phyloP scores from a whole-genome alignment of 2,797 vertebrate species.

The Holocentrus rufus region DNA sequence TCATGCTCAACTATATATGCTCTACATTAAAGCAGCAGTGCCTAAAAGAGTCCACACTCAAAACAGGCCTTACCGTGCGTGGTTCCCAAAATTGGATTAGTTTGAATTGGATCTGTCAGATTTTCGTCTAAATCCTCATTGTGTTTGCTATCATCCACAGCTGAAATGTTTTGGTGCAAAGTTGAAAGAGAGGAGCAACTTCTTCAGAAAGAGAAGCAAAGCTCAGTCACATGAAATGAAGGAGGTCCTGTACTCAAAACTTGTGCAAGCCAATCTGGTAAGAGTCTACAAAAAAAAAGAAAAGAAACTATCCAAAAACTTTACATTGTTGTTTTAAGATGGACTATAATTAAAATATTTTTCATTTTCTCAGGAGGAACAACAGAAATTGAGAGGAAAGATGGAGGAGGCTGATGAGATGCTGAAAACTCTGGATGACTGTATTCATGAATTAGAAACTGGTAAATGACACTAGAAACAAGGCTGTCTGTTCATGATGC shows the following conservation, averaged over 20 bases:
- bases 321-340: not conserved
- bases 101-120: not conserved
- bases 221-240: constrained; percentile 81
- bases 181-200: constrained; percentile 77
- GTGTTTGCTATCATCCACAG: constrained; percentile 57
- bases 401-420: constrained; percentile 72
- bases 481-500: not conserved
- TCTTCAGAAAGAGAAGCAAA: constrained; percentile 81
- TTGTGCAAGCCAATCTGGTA: constrained; percentile 74
- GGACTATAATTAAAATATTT: not conserved
- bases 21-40: too few relatives aligned
- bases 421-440: constrained; percentile 75
- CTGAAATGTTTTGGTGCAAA: constrained; percentile 75
- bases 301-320: too few relatives aligned
- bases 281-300: constrained; percentile 16
- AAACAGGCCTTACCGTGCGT: not conserved
- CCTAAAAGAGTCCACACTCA: too few relatives aligned
- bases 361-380: constrained; percentile 70
- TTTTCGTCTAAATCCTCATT: constrained; percentile 11
- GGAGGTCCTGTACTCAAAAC: constrained; percentile 72
- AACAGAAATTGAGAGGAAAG: constrained; percentile 69
- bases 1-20: too few relatives aligned
- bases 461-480: constrained; percentile 61
- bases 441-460: constrained; percentile 74
- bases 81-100: not conserved